Conservation (phyloP, 2,888 invertebrate genomes). For the Holacanthella duospinosa region DNA sequence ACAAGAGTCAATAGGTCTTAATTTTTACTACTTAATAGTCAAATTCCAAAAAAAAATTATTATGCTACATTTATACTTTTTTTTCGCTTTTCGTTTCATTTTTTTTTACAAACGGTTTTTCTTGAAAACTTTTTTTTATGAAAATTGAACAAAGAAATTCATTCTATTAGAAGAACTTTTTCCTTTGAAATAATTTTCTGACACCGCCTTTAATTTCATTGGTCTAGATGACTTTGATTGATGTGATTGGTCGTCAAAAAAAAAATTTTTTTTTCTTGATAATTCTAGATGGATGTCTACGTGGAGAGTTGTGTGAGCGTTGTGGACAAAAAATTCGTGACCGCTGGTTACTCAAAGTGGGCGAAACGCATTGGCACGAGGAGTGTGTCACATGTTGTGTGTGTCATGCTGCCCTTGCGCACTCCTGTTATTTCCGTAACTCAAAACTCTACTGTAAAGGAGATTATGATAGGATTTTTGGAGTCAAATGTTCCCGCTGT, state of each 20-base stretch:
- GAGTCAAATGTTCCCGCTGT: conserved; percentile 88
- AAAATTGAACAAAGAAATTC: not conserved
- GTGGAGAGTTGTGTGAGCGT: conserved; percentile 72
- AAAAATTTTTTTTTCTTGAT: not conserved
- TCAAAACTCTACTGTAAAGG: conserved; percentile 91
- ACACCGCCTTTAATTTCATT: too few relatives aligned
- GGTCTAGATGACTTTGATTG: too few relatives aligned
- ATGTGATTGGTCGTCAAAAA: too few relatives aligned
- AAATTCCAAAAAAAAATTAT: not conserved
- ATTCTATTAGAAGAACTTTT: not conserved
- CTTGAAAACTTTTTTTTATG: not conserved
- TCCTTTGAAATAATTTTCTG: not conserved
- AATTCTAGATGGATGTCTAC: conserved; percentile 2
- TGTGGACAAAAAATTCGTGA: conserved; percentile 92
- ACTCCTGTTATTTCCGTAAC: conserved; percentile 89
- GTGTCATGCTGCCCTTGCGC: conserved; percentile 77
- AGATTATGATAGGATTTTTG: conserved; percentile 93
- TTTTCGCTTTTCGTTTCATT: not conserved
- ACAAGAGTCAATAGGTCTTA: not conserved
- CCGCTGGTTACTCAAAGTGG: conserved; percentile 86
- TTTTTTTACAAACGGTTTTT: not conserved
- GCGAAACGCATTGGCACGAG: conserved; percentile 92
- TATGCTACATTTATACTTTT: too few relatives aligned
- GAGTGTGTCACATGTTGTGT: conserved; percentile 90
- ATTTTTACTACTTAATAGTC: not conserved